Evolutionary conservation across 2,888 invertebrate genomes (phyloP), one percentile per base, ranked within the genome.

Genomic region (Baronia brevicornis): DNA sequence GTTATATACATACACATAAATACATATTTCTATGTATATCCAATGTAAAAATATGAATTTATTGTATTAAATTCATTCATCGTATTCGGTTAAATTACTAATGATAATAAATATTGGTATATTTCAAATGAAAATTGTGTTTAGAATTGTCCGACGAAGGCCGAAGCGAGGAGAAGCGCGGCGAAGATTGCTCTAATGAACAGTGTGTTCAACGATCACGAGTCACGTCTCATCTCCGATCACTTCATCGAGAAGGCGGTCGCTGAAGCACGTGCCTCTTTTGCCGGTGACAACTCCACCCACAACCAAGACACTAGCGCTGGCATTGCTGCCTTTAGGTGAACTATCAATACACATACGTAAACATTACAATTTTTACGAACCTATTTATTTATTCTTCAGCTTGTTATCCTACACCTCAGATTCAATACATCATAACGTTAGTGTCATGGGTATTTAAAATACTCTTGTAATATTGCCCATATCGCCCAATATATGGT

Each of bases 151-250:
- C 94, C 95, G 2, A 97, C 96, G 11, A 97, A 97, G 72, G 96
- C 96, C 3, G 97, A 97, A 67, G 97, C 97, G 3, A 87, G 96
- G 23, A 87, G 96, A 49, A 96, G 96, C 56, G 96, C 96, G 0
- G 97, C 97, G 1, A 96, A 97, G 84, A 96, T 97, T 48, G 97
- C 97, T 1, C 85, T 97, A 8, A 97, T 97, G 96, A 97, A 97
- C 82, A 96, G 96, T 5, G 96, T 97, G 28, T 97, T 97, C 77
- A 97, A 97, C 68, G 97, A 97, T 60, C 97, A 97, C 73, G 96
- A 96, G 21, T 95, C 95, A 1, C 85, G 97, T 36, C 89, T 93
- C 50, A 97, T 97, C 54, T 94, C 95, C 3, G 96, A 96, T 60
- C 95, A 95, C 60, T 97, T 97, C 68, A 96, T 97, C 33, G 94